These are phyloP conservation scores for Drosophila kikkawai DNA, from an alignment of 1,140 invertebrate genomes.

Conservation along the genomic window DNA sequence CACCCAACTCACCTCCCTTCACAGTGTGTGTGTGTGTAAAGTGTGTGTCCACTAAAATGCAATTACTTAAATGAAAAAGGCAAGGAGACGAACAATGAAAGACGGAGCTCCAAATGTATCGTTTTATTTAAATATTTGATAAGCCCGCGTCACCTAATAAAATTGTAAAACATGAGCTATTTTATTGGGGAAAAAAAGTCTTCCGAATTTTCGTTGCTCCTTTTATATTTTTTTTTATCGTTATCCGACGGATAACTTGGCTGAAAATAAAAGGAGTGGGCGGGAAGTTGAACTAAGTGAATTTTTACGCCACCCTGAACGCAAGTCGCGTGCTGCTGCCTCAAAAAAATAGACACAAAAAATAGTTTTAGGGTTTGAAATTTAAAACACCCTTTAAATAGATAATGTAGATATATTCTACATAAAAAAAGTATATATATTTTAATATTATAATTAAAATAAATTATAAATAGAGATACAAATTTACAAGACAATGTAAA, in stretches of 20 bases:
- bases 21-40: constrained; percentile 43
- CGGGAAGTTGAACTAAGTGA: constrained; percentile 61
- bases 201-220: constrained; percentile 32
- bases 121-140: constrained; percentile 75
- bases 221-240: constrained; percentile 18
- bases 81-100: constrained; percentile 42
- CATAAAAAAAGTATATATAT: not conserved
- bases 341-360: constrained; percentile 25
- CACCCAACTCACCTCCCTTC: not conserved
- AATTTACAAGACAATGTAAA: not conserved
- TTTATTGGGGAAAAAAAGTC: constrained; percentile 56
- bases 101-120: constrained; percentile 37
- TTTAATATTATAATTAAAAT: not conserved
- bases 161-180: constrained; percentile 78
- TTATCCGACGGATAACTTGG: constrained; percentile 24
- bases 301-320: constrained; percentile 79
- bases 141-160: constrained; percentile 71
- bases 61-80: constrained; percentile 69
- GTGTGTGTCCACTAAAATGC: constrained; percentile 76
- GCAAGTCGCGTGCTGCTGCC: constrained; percentile 47
- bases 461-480: too few relatives aligned
- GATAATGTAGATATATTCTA: too few relatives aligned
- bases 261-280: constrained; percentile 21
- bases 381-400: not conserved
- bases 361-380: not conserved